These are phyloP conservation scores for Rousettus leschenaultii DNA, from an alignment of 2,113 vertebrate species.

Conservation along the genomic window DNA sequence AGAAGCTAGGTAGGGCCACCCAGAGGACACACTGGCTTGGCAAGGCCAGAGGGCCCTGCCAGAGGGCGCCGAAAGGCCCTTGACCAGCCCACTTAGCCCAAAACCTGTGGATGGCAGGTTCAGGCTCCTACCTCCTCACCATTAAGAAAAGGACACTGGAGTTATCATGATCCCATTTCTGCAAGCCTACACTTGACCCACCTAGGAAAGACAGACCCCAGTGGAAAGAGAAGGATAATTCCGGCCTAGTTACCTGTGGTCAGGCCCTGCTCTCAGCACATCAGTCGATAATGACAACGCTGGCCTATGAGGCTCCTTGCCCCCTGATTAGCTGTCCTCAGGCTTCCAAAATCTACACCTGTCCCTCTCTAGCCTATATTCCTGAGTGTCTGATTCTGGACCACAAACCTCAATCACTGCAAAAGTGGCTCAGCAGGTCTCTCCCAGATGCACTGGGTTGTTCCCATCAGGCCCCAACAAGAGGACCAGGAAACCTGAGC, in stretches of 20 bases:
- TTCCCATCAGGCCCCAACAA: not conserved
- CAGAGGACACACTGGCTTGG: not conserved
- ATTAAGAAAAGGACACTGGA: not conserved
- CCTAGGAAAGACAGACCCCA: not conserved
- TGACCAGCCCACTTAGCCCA: not conserved
- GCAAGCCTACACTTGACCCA: not conserved
- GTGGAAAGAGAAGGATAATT: not conserved
- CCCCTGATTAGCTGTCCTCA: not conserved
- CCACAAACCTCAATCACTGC: not conserved
- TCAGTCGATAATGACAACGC: not conserved
- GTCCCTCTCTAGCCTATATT: not conserved
- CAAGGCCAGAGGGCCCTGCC: not conserved
- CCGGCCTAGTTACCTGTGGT: accelerated
- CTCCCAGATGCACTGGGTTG: not conserved
- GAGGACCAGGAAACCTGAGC: not conserved
- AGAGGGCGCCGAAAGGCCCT: not conserved
- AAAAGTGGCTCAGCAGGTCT: not conserved
- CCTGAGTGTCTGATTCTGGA: not conserved
- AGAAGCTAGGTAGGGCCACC: slow-evolving; percentile 12
- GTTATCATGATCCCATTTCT: not conserved
- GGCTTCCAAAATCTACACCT: not conserved
- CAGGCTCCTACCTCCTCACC: not conserved
- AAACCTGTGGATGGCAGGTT: not conserved
- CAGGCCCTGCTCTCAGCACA: not conserved
- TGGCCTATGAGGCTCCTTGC: not conserved